Evolutionary conservation across 2,797 vertebrate genomes (phyloP).

Genomic region (Hydrolagus colliei): DNA sequence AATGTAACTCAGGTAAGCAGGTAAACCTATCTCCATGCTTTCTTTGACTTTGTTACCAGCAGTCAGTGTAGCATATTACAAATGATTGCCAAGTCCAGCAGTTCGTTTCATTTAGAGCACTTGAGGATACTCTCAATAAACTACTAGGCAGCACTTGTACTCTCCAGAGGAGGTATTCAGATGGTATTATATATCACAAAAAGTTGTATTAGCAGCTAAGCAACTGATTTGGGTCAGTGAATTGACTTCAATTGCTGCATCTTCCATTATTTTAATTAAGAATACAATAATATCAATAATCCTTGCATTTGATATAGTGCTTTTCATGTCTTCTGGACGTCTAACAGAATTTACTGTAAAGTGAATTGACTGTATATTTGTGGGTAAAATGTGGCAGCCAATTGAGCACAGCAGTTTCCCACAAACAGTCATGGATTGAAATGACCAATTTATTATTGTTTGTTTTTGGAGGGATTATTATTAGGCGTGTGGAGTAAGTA

Average conservation of each 20-base stretch:
- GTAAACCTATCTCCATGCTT: background rate
- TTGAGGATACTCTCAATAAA: background rate
- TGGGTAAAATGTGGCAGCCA: too few species aligned
- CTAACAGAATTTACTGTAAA: too few species aligned
- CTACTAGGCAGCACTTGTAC: background rate
- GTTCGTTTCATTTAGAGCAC: background rate
- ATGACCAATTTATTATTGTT: too few species aligned
- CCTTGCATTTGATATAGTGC: too few species aligned
- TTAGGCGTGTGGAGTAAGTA: too few species aligned
- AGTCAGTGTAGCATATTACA: background rate
- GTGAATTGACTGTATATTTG: too few species aligned
- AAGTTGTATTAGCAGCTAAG: background rate
- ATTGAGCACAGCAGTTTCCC: too few species aligned
- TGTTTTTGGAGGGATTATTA: too few species aligned
- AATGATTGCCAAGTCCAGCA: background rate
- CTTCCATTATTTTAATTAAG: background rate
- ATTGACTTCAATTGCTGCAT: conserved; percentile 11
- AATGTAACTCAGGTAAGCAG: background rate
- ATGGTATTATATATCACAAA: conserved; percentile 17
- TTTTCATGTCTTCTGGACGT: too few species aligned
- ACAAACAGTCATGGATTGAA: too few species aligned
- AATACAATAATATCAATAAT: too few species aligned
- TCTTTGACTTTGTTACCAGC: background rate
- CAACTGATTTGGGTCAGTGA: background rate
- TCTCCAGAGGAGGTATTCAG: background rate